phyloP scores from a whole-genome alignment of 2,888 invertebrate species.

The Cantharis lateralis region DNA sequence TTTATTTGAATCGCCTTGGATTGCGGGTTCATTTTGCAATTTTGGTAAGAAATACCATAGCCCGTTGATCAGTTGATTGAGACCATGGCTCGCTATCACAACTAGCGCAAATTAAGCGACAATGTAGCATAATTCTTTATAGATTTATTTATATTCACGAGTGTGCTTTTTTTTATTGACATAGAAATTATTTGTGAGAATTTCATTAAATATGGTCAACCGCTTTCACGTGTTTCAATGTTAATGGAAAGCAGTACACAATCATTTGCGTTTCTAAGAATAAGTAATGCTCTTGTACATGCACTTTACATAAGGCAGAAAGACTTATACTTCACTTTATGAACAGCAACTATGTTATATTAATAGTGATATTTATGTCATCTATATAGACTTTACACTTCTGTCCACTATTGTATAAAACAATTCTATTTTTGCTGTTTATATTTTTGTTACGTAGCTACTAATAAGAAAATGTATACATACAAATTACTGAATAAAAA shows the following conservation, averaged over 20 bases:
- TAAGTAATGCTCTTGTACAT: neutral
- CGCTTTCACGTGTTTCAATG: neutral
- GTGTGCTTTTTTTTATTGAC: too few relatives aligned
- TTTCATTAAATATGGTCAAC: neutral
- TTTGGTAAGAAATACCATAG: neutral
- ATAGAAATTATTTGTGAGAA: neutral
- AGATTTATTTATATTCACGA: neutral
- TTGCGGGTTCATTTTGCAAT: too few relatives aligned
- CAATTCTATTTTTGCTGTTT: slow-evolving; percentile 28
- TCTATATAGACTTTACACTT: slow-evolving; percentile 10
- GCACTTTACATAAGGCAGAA: slow-evolving; percentile 8
- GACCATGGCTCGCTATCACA: neutral
- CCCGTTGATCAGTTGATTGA: neutral
- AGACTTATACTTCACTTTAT: slow-evolving; percentile 1
- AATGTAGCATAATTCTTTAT: neutral
- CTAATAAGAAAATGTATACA: slow-evolving; percentile 7
- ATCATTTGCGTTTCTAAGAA: slow-evolving; percentile 19
- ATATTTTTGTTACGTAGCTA: slow-evolving; percentile 29
- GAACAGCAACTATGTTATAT: slow-evolving; percentile 9
- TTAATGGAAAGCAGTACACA: slow-evolving; percentile 1
- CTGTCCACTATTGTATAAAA: slow-evolving; percentile 9
- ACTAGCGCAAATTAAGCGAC: neutral
- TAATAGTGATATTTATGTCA: slow-evolving; percentile 6
- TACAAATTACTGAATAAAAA: slow-evolving; percentile 6
- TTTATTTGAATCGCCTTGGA: too few relatives aligned